A percentile compares a stretch with the other conserved stretches of the same genome.
phyloP scores from a whole-genome alignment of 2,888 invertebrate genomes.

The Harmothoe impar region DNA sequence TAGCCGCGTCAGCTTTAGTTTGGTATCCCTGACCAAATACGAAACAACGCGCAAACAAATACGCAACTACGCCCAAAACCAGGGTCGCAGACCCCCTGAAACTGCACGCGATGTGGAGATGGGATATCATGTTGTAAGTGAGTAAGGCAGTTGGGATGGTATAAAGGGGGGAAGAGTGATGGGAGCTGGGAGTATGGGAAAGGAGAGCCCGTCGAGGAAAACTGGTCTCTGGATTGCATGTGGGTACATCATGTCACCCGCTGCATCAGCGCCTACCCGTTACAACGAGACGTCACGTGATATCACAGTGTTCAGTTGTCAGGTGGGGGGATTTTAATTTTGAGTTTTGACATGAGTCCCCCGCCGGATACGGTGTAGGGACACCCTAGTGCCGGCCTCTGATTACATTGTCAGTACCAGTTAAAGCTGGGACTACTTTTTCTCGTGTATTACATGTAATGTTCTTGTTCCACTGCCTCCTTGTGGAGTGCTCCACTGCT shows the following conservation, averaged over 20 bases:
- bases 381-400: background rate
- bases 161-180: background rate
- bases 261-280: conserved; percentile 8
- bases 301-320: background rate
- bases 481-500: too few species aligned
- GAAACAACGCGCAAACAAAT: background rate
- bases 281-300: conserved; percentile 27
- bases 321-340: conserved; percentile 42
- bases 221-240: background rate
- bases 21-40: background rate
- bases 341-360: conserved; percentile 43
- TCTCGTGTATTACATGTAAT: background rate
- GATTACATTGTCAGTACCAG: conserved; percentile 50
- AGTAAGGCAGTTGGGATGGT: too few species aligned
- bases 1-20: background rate
- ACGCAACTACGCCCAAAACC: conserved; percentile 8
- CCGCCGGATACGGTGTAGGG: background rate
- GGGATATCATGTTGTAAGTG: background rate
- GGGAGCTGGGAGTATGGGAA: background rate
- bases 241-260: background rate
- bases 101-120: background rate
- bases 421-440: background rate
- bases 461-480: background rate
- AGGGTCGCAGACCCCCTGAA: background rate
- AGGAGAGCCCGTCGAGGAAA: background rate